Percentiles rank a stretch among this genome's conserved stretches.
Conservation (phyloP, 2,888 invertebrate species). For the Therioaphis trifolii region DNA sequence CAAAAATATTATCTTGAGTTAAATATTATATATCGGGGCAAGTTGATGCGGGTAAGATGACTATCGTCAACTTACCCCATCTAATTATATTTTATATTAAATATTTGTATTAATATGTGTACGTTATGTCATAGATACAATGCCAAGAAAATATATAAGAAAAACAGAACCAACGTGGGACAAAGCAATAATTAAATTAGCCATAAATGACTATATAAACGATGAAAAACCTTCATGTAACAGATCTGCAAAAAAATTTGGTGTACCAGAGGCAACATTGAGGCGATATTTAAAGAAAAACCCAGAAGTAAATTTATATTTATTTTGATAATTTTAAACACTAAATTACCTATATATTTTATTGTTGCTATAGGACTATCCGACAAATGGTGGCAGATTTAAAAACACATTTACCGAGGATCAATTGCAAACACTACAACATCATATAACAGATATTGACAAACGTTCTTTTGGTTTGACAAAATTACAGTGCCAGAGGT, state of each 20-base stretch:
- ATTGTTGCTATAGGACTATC: slow-evolving; percentile 6
- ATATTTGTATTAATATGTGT: no score
- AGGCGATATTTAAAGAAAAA: slow-evolving; percentile 12
- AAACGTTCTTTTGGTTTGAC: slow-evolving; percentile 37
- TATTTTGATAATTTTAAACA: neutral
- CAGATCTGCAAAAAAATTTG: neutral
- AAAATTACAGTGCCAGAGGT: neutral
- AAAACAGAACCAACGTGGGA: no score
- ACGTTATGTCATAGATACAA: neutral
- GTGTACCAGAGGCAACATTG: neutral
- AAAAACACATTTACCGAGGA: slow-evolving; percentile 23
- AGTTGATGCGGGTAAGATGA: no score
- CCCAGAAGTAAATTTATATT: slow-evolving; percentile 21
- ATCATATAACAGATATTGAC: neutral
- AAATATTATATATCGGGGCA: no score
- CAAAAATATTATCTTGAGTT: neutral
- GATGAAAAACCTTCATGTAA: neutral
- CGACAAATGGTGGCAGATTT: slow-evolving; percentile 15
- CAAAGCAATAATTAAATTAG: neutral
- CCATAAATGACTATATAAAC: neutral
- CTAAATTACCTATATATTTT: neutral
- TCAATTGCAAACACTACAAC: neutral
- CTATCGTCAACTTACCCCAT: neutral
- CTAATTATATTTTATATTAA: neutral
- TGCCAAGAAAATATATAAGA: neutral